A percentile compares a stretch with the other conserved stretches of the same genome.
Evolutionary conservation across 2,888 invertebrate genomes (phyloP).

Genomic region (Antitype chi): DNA sequence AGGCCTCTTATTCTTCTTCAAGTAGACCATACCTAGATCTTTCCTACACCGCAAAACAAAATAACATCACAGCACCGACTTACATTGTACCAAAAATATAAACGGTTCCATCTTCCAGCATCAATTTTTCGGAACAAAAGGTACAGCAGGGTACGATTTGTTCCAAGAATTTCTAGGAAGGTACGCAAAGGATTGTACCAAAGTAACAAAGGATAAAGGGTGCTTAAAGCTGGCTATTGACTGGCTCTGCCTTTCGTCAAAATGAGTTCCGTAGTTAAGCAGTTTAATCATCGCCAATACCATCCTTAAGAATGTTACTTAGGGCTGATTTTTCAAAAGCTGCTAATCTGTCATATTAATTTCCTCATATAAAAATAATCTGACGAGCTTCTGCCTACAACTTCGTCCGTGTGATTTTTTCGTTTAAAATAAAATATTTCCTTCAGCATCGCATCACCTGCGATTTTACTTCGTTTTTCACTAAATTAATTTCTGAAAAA

Average conservation of each 20-base stretch:
- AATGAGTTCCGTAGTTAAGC: not conserved
- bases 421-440: too few relatives aligned
- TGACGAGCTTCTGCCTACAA: too few relatives aligned
- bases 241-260: not conserved
- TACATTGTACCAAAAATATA: too few relatives aligned
- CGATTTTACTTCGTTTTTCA: too few relatives aligned
- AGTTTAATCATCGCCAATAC: not conserved
- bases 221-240: not conserved
- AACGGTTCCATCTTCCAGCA: not conserved
- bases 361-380: not conserved
- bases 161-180: slow-evolving; percentile 3
- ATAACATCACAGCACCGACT: too few relatives aligned
- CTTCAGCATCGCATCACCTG: too few relatives aligned
- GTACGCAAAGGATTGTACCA: not conserved
- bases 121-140: slow-evolving; percentile 7
- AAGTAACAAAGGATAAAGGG: not conserved
- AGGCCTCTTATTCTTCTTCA: too few relatives aligned
- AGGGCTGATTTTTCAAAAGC: not conserved
- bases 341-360: not conserved
- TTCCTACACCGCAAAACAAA: too few relatives aligned
- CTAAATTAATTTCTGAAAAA: too few relatives aligned
- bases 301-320: not conserved
- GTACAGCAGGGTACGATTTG: not conserved
- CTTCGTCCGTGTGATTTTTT: too few relatives aligned
- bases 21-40: too few relatives aligned